These are phyloP conservation scores for Archegozetes longisetosus DNA, from an alignment of 1,140 invertebrate genomes.

Conservation along the genomic window DNA sequence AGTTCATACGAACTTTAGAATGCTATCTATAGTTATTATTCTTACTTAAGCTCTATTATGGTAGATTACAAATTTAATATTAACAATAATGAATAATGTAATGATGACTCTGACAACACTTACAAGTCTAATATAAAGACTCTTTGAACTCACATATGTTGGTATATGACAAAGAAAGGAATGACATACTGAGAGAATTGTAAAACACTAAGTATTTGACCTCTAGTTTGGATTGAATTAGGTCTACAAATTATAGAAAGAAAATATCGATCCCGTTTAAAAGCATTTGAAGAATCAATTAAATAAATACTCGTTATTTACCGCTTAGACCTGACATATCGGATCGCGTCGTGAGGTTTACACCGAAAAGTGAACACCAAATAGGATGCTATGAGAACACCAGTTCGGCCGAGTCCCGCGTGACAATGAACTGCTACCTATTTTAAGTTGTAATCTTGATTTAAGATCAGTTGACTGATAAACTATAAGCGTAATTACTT, in stretches of 20 bases:
- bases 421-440: slow-evolving; percentile 63
- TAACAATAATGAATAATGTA: slow-evolving; percentile 7
- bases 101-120: slow-evolving; percentile 33
- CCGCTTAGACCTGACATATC: slow-evolving; percentile 58
- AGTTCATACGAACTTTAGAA: no score
- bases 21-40: no score
- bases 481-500: slow-evolving; percentile 36
- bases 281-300: not conserved
- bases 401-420: slow-evolving; percentile 67
- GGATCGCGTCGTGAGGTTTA: slow-evolving; percentile 57
- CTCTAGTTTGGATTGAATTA: slow-evolving; percentile 58
- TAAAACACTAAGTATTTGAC: slow-evolving; percentile 60
- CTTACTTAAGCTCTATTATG: no score
- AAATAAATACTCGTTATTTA: slow-evolving; percentile 16
- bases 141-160: slow-evolving; percentile 25
- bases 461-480: not conserved
- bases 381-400: slow-evolving; percentile 69
- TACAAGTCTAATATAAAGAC: slow-evolving; percentile 26
- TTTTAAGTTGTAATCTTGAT: not conserved
- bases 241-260: slow-evolving; percentile 31
- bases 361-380: slow-evolving; percentile 60
- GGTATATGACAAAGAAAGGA: slow-evolving; percentile 58
- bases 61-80: no score
- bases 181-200: slow-evolving; percentile 64
- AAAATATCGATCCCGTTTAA: not conserved